These are phyloP conservation scores for Eretmocerus hayati DNA, from an alignment of 2,888 invertebrate genomes.

Conservation along the genomic window DNA sequence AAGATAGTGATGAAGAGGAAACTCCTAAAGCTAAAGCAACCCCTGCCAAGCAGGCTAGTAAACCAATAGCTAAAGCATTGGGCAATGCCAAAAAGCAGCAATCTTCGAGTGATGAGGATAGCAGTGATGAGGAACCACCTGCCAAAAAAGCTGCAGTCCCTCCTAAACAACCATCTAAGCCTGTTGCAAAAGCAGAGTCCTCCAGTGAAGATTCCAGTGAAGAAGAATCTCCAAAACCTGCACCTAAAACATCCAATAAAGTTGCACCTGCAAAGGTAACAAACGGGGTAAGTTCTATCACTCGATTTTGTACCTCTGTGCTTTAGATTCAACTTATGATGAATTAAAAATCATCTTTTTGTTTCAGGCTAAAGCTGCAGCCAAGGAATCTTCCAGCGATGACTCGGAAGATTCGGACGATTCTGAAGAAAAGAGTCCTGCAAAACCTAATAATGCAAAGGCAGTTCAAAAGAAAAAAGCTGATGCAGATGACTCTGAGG, in stretches of 20 bases:
- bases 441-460: constrained; percentile 28
- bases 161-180: constrained; percentile 24
- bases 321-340: too few relatives aligned
- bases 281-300: constrained; percentile 2
- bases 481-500: constrained; percentile 26
- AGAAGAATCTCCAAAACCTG: constrained; percentile 23
- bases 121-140: constrained; percentile 26
- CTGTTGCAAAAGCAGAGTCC: constrained; percentile 24
- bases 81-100: constrained; percentile 25
- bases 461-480: constrained; percentile 28
- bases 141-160: constrained; percentile 24
- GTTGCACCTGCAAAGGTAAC: constrained; percentile 8
- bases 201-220: constrained; percentile 37
- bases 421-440: constrained; percentile 22
- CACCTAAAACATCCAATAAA: constrained; percentile 12
- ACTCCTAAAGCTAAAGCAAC: constrained; percentile 22
- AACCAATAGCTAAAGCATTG: constrained; percentile 15
- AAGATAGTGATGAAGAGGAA: constrained; percentile 24
- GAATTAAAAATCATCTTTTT: constrained; percentile 1
- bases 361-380: constrained; percentile 17
- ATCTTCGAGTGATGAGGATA: constrained; percentile 25
- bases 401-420: constrained; percentile 37
- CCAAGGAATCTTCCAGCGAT: constrained; percentile 40
- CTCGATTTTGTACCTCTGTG: too few relatives aligned
- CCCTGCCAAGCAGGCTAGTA: constrained; percentile 17